A percentile compares a stretch with the other conserved stretches of the same genome.
Evolutionary conservation across 1,140 invertebrate species (phyloP).

Genomic region (Drosophila auraria): DNA sequence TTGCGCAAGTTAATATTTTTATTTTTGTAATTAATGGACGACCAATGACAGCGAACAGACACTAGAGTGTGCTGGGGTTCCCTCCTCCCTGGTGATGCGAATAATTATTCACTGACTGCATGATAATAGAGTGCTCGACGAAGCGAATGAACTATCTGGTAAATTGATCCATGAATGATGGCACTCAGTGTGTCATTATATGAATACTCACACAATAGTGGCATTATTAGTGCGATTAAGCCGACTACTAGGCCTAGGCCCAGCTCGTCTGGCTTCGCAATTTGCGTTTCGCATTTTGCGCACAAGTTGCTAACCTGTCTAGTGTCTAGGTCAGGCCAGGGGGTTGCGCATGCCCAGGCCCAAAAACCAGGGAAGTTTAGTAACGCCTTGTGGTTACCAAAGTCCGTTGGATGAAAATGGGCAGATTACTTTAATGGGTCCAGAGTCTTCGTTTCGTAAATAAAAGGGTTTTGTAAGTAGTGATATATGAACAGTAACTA

Average conservation of each 20-base stretch:
- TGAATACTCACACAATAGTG: constrained; percentile 30
- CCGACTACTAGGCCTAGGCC: constrained; percentile 8
- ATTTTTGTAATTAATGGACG: constrained; percentile 28
- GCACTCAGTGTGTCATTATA: constrained; percentile 28
- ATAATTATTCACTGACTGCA: constrained; percentile 40
- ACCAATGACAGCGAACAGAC: constrained; percentile 14
- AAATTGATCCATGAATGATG: constrained; percentile 44
- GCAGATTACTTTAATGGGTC: too few species aligned
- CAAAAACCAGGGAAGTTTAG: neutral
- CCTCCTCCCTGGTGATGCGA: constrained; percentile 2
- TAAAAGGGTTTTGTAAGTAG: too few species aligned
- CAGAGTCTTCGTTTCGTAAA: too few species aligned
- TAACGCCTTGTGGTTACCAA: neutral
- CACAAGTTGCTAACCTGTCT: constrained; percentile 17
- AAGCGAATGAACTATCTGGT: constrained; percentile 47
- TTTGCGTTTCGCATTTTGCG: constrained; percentile 22
- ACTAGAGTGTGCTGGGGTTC: constrained; percentile 3
- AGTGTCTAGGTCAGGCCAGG: constrained; percentile 2
- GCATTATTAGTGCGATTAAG: constrained; percentile 38
- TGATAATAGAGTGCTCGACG: constrained; percentile 25
- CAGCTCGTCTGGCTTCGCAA: constrained; percentile 5
- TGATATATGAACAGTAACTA: too few species aligned
- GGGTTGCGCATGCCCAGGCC: constrained; percentile 14
- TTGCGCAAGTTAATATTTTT: constrained; percentile 31
- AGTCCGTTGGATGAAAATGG: neutral